Conservation (phyloP, 1,140 invertebrate genomes). For the Euwallacea fornicatus region DNA sequence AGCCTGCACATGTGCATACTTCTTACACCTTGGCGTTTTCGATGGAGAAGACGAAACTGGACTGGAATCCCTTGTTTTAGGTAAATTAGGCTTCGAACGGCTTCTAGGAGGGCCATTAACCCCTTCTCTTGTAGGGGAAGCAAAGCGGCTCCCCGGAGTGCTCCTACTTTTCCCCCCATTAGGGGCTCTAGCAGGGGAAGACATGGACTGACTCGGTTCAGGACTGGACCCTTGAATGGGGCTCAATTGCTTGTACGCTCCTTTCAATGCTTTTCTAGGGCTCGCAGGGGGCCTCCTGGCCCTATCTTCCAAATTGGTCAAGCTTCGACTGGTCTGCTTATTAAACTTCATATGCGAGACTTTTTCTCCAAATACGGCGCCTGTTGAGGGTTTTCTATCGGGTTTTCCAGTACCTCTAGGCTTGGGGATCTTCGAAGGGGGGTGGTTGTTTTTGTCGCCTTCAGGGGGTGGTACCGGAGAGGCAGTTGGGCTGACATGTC, state of each 20-base stretch:
- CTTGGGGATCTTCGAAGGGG: slow-evolving; percentile 41
- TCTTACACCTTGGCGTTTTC: slow-evolving; percentile 24
- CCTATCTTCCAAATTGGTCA: slow-evolving; percentile 47
- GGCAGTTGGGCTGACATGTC: slow-evolving; percentile 47
- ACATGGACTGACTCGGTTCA: slow-evolving; percentile 49
- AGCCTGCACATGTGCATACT: slow-evolving; percentile 49
- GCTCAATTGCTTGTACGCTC: slow-evolving; percentile 48
- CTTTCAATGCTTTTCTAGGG: slow-evolving; percentile 33
- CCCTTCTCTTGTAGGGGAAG: slow-evolving; percentile 41
- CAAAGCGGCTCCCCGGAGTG: slow-evolving; percentile 45
- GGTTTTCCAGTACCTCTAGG: slow-evolving; percentile 15
- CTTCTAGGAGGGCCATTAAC: slow-evolving; percentile 35
- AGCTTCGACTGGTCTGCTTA: slow-evolving; percentile 47
- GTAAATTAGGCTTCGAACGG: slow-evolving; percentile 37
- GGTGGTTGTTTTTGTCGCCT: slow-evolving; percentile 13
- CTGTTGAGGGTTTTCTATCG: slow-evolving; percentile 35
- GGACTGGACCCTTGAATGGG: slow-evolving; percentile 49
- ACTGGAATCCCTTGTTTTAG: slow-evolving; percentile 44
- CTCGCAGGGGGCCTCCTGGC: slow-evolving; percentile 41
- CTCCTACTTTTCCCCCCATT: slow-evolving; percentile 40
- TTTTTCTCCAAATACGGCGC: slow-evolving; percentile 42
- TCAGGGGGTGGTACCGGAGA: slow-evolving; percentile 47
- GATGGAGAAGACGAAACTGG: slow-evolving; percentile 29
- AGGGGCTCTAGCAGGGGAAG: slow-evolving; percentile 49
- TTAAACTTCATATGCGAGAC: slow-evolving; percentile 38